Percentiles rank a stretch among this genome's conserved stretches.
Evolutionary conservation across 2,113 vertebrate species (phyloP).

Genomic region (Corydoras sp.): DNA sequence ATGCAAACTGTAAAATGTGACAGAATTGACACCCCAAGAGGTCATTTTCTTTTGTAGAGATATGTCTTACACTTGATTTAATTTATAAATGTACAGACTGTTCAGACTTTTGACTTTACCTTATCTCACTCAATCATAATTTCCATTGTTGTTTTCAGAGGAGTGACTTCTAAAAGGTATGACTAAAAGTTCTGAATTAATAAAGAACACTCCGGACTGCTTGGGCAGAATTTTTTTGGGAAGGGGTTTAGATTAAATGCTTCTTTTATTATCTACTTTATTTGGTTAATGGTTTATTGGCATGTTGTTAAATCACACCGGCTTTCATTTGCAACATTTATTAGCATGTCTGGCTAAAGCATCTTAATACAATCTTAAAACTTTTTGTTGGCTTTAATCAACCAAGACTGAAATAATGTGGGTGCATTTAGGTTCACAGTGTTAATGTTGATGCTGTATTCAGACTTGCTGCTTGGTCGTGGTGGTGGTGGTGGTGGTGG

Average conservation of each 20-base stretch:
- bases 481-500: not conserved
- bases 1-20: no score
- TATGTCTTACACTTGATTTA: no score
- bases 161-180: slow-evolving; percentile 57
- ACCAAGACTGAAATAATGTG: no score
- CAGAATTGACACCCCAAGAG: no score
- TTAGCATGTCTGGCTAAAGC: no score
- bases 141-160: slow-evolving; percentile 43
- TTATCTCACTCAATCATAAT: not conserved
- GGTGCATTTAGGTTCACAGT: not conserved
- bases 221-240: slow-evolving; percentile 1
- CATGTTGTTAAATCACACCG: no score
- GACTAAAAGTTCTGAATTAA: slow-evolving; percentile 27
- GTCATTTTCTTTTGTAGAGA: no score
- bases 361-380: no score
- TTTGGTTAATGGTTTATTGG: not conserved
- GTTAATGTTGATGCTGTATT: not conserved
- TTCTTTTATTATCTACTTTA: not conserved
- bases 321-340: no score
- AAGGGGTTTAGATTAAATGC: not conserved
- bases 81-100: no score
- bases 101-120: not conserved
- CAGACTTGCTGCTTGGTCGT: not conserved
- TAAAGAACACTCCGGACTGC: not conserved
- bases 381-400: no score